Evolutionary conservation across 2,888 invertebrate species (phyloP), one percentile per base, ranked within the genome.

Genomic region (Sturmia bella): DNA sequence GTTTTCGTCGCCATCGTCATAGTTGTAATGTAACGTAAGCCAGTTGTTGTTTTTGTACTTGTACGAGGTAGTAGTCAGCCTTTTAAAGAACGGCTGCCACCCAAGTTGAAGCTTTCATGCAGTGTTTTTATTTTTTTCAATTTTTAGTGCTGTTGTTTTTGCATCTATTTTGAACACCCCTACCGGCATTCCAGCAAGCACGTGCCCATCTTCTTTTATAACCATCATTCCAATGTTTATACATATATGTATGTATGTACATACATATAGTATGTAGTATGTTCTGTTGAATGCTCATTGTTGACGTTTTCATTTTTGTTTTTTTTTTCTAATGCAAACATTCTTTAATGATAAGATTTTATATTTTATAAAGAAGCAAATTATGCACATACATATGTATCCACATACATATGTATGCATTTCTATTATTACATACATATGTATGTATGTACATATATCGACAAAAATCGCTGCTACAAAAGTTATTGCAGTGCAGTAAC

Each of bases 41-140:
- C 52, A 64, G 69, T 72, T 52, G 52, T 27, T 74, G 24, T 52
- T 64, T 54, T 27, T 52, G 61, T 72, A 19, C 19, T 27, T 52
- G 61, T 72, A 19, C 19, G 13, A 50, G 27, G 63, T 45, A 13
- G 43, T 48, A 59, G 37, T 69, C 68, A 41, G 59, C 24, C 39
- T 17, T n/a, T 27, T n/a, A 17, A 61, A 52, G 41, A 32, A 9
- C 27, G 13, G 50, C 17, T 66, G 76, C 80, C 80, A 80, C 80
- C 75, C 80, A 80, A 72, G 80, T 45, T 70, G 59, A 59, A 57
- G 59, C 59, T 59, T 80, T 66, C 59, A 72, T 66, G 37, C 52
- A 6, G 66, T 21, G 48, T 66, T 78, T 68, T 37, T 21, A 39
- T 9, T 45, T 21, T 45, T n/a, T 52, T 27, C 43, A 12, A 12